Evolutionary conservation across 2,888 invertebrate species (phyloP), one percentile per base, ranked within the genome.

Genomic region (Cepaea hortensis): DNA sequence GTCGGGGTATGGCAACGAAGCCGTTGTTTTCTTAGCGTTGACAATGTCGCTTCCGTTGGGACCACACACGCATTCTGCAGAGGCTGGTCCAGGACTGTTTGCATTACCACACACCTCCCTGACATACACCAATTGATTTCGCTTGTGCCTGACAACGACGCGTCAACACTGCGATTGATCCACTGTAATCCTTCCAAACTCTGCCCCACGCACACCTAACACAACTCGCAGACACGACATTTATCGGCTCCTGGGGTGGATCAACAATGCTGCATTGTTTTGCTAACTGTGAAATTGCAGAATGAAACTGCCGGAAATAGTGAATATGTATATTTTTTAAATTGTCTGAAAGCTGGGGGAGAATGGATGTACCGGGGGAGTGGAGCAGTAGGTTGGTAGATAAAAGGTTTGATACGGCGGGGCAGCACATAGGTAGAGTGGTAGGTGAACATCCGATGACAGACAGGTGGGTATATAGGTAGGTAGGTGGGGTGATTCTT

Each of bases 81-180:
- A 5, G 23, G 15, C 50, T n/a, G 6, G 3, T 3, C 62, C 18
- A 15, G 5, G 15, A 18, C 11, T 65, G 20, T 62, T 62, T 62
- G 35, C 23, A 46, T 18, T 35, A 35, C 46, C 80, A 13, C 50
- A 81, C 68, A 50, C 70, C 50, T 23, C 70, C n/a, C 48, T 81
- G 68, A 70, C 68, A 70, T 81, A 18, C 68, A 81, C 48, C 70
- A 81, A 70, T 81, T 81, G 81, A 81, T 81, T 81, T 81, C 35
- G 48, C 18, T 46, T 18, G 4, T 48, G 70, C 70, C 9, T 4
- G 50, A 35, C 46, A 20, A 46, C 23, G 23, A 35, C 62, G 35
- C 80, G 15, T 65, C 7, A 80, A 80, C 46, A 65, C 46, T 55
- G n/a, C 48, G 3, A 70, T 81, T 70, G 70, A 81, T 70, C 81